phyloP scores from a whole-genome alignment of 2,797 vertebrate species.

The Halcyon chelicuti region DNA sequence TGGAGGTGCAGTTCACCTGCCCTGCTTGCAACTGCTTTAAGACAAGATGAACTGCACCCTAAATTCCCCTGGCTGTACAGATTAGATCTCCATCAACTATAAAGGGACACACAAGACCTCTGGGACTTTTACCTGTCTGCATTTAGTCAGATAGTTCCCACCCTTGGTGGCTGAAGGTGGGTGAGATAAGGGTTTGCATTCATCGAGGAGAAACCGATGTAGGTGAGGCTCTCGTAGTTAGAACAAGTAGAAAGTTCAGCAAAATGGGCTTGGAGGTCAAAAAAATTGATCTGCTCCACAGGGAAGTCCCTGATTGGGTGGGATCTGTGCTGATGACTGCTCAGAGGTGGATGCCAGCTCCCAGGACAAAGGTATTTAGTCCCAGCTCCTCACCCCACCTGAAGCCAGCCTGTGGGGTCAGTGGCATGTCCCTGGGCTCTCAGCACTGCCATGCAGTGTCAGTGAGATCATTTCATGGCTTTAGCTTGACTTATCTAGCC shows the following conservation, averaged over 20 bases:
- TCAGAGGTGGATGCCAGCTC: neutral
- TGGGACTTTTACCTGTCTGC: neutral
- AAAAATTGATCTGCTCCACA: neutral
- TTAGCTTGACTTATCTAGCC: neutral
- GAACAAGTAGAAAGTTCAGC: neutral
- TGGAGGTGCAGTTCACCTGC: conserved; percentile 15
- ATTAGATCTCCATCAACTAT: neutral
- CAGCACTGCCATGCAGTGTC: neutral
- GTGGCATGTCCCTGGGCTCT: neutral
- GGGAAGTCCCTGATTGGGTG: neutral
- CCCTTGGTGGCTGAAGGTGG: neutral
- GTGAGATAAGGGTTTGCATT: neutral
- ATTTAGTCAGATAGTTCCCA: neutral
- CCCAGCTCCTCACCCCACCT: neutral
- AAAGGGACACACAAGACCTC: neutral
- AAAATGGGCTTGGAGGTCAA: neutral
- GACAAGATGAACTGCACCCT: neutral
- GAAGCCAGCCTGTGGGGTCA: rapidly evolving
- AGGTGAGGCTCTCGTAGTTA: neutral
- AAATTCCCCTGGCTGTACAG: neutral
- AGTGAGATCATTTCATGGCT: neutral
- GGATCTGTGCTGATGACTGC: neutral
- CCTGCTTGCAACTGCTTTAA: neutral
- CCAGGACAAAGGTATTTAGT: neutral
- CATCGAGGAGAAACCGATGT: neutral